Evolutionary conservation across 2,113 vertebrate genomes (phyloP).

Genomic region (Myanophis thanlyinensis): DNA sequence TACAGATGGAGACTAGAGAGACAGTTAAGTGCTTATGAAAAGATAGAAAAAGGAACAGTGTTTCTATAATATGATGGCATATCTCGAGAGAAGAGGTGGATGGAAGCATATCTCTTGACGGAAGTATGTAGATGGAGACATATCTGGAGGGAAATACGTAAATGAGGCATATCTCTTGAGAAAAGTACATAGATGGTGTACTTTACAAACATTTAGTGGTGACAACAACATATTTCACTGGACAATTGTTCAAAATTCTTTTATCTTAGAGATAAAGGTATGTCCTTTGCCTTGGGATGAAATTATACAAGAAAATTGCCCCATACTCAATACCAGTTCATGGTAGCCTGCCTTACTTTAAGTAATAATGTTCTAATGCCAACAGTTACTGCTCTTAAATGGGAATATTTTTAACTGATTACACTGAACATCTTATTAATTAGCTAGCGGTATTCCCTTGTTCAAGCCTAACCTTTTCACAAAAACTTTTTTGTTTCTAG

Average conservation of each 20-base stretch:
- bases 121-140: neutral
- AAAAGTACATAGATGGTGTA: neutral
- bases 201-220: neutral
- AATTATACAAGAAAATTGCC: neutral
- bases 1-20: neutral
- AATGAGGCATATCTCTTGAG: neutral
- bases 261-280: neutral
- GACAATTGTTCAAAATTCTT: neutral
- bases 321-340: neutral
- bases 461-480: slow-evolving; percentile 36
- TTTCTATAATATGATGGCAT: neutral
- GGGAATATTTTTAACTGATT: slow-evolving; percentile 7
- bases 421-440: neutral
- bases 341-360: neutral
- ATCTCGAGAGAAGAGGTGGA: neutral
- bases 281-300: neutral
- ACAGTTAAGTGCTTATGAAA: neutral
- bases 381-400: neutral
- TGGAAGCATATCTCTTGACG: neutral
- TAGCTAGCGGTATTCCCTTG: slow-evolving; percentile 20
- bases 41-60: neutral
- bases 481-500: slow-evolving; percentile 26
- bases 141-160: neutral
- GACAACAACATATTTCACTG: neutral
- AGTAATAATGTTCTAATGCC: neutral